Evolutionary conservation across 2,113 vertebrate species (phyloP).

Genomic region (Rhizomys pruinosus): DNA sequence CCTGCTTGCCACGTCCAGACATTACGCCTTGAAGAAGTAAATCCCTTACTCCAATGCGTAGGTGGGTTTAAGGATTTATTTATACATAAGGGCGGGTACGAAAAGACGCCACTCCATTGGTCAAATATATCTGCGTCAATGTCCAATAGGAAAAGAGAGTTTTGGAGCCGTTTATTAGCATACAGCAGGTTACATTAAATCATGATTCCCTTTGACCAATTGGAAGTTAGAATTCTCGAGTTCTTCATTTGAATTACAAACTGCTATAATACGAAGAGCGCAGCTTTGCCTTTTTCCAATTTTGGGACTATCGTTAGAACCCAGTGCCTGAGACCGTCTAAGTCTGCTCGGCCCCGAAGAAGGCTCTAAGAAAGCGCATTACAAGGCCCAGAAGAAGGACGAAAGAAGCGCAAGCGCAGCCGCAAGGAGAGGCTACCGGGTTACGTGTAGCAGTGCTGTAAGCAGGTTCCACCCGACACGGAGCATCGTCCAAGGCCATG

Average conservation of each 20-base stretch:
- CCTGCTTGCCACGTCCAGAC: background rate
- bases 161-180: background rate
- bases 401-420: too few relatives aligned
- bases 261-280: background rate
- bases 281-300: rapidly evolving
- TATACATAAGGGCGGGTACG: rapidly evolving
- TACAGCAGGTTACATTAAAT: rapidly evolving
- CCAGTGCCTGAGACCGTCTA: conserved; percentile 36
- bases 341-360: background rate
- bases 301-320: too few relatives aligned
- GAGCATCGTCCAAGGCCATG: too few relatives aligned
- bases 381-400: too few relatives aligned
- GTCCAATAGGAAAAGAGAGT: background rate
- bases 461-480: too few relatives aligned
- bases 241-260: conserved; percentile 46
- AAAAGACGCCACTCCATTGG: background rate
- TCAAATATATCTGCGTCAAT: rapidly evolving
- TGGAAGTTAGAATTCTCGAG: rapidly evolving
- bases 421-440: too few relatives aligned
- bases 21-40: too few relatives aligned
- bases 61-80: too few relatives aligned
- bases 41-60: too few relatives aligned
- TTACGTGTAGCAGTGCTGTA: too few relatives aligned
- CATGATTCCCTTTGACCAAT: background rate
- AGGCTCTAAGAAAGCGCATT: too few relatives aligned